A percentile compares a stretch with the other conserved stretches of the same genome.
phyloP scores from a whole-genome alignment of 2,888 invertebrate species.

The Napeogenes inachia region DNA sequence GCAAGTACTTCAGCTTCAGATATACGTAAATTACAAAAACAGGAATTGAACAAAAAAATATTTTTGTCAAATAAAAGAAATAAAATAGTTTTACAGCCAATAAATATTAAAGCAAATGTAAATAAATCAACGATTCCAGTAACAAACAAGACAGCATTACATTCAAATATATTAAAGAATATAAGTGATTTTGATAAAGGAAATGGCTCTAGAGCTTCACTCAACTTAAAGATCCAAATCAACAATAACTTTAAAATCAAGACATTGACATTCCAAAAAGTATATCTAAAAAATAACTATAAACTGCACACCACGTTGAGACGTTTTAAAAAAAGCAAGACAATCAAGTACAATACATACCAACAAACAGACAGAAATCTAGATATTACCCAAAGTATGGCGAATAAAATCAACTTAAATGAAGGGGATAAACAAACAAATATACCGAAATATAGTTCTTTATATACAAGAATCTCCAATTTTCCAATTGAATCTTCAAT shows the following conservation, averaged over 20 bases:
- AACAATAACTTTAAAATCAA: slow-evolving; percentile 1
- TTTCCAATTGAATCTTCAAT: too few relatives aligned
- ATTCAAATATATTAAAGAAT: background rate
- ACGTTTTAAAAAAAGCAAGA: slow-evolving; percentile 19
- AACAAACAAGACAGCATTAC: background rate
- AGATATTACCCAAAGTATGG: slow-evolving; percentile 3
- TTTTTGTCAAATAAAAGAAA: too few relatives aligned
- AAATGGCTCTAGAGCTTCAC: background rate
- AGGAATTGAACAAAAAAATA: too few relatives aligned
- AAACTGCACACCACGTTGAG: background rate
- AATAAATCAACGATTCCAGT: background rate
- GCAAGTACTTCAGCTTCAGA: too few relatives aligned
- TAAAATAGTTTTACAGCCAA: too few relatives aligned
- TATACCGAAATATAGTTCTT: background rate
- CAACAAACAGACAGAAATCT: slow-evolving; percentile 25
- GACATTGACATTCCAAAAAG: background rate
- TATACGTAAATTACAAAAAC: too few relatives aligned
- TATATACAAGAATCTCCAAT: background rate
- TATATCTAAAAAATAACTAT: background rate
- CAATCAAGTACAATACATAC: slow-evolving; percentile 33
- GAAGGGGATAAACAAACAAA: background rate
- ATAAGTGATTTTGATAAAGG: background rate
- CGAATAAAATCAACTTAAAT: background rate
- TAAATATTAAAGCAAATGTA: too few relatives aligned
- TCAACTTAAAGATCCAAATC: background rate